Evolutionary conservation across 30 jellyfish, hydroid and myxozoan genomes (phyloP).

Genomic region (Aurelia sp.): DNA sequence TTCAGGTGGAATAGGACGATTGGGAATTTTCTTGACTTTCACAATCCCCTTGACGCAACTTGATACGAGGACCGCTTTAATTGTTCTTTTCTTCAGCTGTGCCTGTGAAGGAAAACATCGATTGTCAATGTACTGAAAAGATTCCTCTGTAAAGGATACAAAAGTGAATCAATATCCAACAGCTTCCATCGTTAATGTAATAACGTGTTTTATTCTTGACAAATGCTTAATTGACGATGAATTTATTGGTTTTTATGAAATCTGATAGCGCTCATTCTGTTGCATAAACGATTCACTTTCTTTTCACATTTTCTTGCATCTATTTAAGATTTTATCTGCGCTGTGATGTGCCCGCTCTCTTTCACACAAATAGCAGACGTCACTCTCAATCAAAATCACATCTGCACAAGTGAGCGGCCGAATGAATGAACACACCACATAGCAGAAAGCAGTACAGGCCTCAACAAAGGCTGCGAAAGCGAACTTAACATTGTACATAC

Average conservation of each 20-base stretch:
- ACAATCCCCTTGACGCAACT: slow-evolving; percentile 20
- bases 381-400: slow-evolving; percentile 17
- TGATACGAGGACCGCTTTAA: slow-evolving; percentile 40
- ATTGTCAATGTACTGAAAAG: slow-evolving; percentile 18
- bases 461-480: background rate
- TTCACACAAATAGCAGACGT: background rate
- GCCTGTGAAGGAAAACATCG: slow-evolving; percentile 31
- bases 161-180: background rate
- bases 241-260: background rate
- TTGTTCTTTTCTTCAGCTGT: slow-evolving; percentile 37
- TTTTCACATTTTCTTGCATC: slow-evolving; percentile 1
- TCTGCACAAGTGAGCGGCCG: slow-evolving; percentile 47
- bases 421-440: slow-evolving; percentile 41
- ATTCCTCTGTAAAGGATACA: background rate
- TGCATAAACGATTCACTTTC: slow-evolving; percentile 6
- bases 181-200: background rate
- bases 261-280: background rate
- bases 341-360: background rate
- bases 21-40: slow-evolving; percentile 35
- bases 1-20: background rate
- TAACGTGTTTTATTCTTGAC: background rate
- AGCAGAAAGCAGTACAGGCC: background rate
- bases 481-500: slow-evolving; percentile 29
- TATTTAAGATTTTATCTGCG: background rate
- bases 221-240: slow-evolving; percentile 1